These are phyloP conservation scores for Sacculina carcini DNA, from an alignment of 2,888 invertebrate species.

Conservation along the genomic window DNA sequence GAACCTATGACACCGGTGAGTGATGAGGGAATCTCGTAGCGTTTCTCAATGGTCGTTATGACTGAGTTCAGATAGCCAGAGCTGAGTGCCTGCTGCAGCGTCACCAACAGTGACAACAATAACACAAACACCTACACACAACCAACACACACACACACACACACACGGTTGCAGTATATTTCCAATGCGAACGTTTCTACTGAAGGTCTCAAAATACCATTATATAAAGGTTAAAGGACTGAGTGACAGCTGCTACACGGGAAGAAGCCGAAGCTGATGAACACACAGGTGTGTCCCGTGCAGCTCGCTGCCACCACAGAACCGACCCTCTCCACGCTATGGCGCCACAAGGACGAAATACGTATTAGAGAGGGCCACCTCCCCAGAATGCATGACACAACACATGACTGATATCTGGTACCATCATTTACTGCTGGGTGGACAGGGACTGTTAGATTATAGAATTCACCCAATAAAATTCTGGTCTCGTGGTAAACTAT, in stretches of 20 bases:
- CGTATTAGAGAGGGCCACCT: too few relatives aligned
- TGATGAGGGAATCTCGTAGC: slow-evolving; percentile 69
- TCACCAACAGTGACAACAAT: slow-evolving; percentile 63
- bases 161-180: background rate
- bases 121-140: slow-evolving; percentile 49
- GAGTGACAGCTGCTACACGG: background rate
- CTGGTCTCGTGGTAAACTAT: too few relatives aligned
- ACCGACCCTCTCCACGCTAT: too few relatives aligned
- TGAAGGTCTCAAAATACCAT: too few relatives aligned
- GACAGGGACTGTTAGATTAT: too few relatives aligned
- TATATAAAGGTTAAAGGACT: too few relatives aligned
- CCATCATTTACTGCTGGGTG: too few relatives aligned
- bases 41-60: slow-evolving; percentile 86
- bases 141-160: background rate
- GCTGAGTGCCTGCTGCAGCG: slow-evolving; percentile 65
- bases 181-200: too few relatives aligned
- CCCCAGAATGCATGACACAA: too few relatives aligned
- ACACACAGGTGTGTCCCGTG: background rate
- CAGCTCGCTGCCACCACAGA: background rate
- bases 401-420: too few relatives aligned
- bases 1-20: slow-evolving; percentile 65
- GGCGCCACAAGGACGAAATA: too few relatives aligned
- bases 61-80: slow-evolving; percentile 83
- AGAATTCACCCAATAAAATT: too few relatives aligned
- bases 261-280: background rate